Evolutionary conservation across 2,113 vertebrate genomes (phyloP), one percentile per base, ranked within the genome.

Genomic region (Colistium nudipinnis): DNA sequence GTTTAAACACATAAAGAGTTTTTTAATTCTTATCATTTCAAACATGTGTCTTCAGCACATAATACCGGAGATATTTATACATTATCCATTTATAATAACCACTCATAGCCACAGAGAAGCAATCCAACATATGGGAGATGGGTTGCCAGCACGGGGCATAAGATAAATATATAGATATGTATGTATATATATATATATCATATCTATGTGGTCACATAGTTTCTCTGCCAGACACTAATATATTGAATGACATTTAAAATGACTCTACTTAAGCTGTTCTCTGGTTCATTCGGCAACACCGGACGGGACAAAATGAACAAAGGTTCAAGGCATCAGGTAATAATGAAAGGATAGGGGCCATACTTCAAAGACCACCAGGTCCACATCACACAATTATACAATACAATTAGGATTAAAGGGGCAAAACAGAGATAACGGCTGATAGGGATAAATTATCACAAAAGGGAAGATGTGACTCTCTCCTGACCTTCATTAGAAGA

Each of bases 341-440:
- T 91, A 90, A 91, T 90, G 84, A 90, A 91, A 89, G 87, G 82
- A 91, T 84, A 87, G 90, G 91, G 91, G 82, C 89, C 88, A 84
- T 87, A 81, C 91, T 91, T 92, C 88, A 91, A 91, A 92, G 90
- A 92, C 87, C 73, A 84, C 51, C 35, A 83, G 82, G 90, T 88
- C 87, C 83, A 87, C 90, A 89, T 90, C 84, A 75, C 90, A 93
- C 91, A 92, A 92, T 93, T 92, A 90, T 92, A 91, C 92, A 91
- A 92, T 91, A 94, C 92, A 94, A 94, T 94, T 94, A 93, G 92
- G 93, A 94, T 94, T 94, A 94, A 92, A 92, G 91, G 88, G 89
- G 83, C 91, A 88, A 86, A 85, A 73, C 79, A 72, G 84, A 89
- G 93, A 94, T 94, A 93, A 91, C 88, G 84, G 91, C 30, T 92